Percentiles rank a stretch among this genome's conserved stretches.
Evolutionary conservation across 2,888 invertebrate species (phyloP).

Genomic region (Troides aeacus): DNA sequence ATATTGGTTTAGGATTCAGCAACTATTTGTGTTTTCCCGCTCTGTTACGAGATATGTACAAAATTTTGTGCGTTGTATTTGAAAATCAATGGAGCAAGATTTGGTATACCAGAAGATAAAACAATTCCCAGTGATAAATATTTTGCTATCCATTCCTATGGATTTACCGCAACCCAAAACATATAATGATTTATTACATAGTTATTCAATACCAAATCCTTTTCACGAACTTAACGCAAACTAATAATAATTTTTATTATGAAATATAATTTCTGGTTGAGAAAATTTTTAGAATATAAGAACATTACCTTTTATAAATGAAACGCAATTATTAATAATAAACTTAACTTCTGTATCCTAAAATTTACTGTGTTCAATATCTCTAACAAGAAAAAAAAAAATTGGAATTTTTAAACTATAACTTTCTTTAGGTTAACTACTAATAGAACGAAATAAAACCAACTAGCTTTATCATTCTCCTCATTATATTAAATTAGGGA

Average conservation of each 20-base stretch:
- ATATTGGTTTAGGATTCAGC: constrained; percentile 69
- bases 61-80: constrained; percentile 22
- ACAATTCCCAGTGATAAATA: not conserved
- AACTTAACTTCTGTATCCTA: too few relatives aligned
- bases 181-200: too few relatives aligned
- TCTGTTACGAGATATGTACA: constrained; percentile 39
- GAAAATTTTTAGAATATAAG: not conserved
- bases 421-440: too few relatives aligned
- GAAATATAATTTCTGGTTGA: not conserved
- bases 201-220: not conserved
- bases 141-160: not conserved
- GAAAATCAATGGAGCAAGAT: constrained; percentile 7
- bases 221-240: not conserved
- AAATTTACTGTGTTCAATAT: too few relatives aligned
- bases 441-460: too few relatives aligned
- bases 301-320: not conserved
- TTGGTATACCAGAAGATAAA: not conserved
- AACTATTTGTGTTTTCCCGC: constrained; percentile 59
- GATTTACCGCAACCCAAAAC: not conserved
- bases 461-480: too few relatives aligned
- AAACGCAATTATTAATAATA: not conserved
- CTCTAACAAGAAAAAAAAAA: too few relatives aligned
- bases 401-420: too few relatives aligned
- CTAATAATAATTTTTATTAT: not conserved
- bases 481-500: too few relatives aligned